A percentile compares a stretch with the other conserved stretches of the same genome.
Evolutionary conservation across 2,113 vertebrate species (phyloP).

Genomic region (Zosterops lateralis): DNA sequence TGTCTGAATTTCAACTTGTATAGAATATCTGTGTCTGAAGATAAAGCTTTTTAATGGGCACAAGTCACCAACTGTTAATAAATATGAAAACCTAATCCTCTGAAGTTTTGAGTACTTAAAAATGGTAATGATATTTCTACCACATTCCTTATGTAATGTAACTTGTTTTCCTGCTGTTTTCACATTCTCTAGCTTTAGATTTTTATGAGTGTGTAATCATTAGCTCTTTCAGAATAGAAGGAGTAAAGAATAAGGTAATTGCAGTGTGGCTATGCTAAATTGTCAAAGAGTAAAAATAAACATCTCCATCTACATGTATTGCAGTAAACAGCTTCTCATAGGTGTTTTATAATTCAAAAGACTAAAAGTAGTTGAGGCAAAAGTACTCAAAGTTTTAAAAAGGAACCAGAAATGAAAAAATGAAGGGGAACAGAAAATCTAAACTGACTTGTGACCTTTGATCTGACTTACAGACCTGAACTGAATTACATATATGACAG

Average conservation of each 20-base stretch:
- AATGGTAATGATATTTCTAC: not conserved
- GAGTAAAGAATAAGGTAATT: not conserved
- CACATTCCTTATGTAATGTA: not conserved
- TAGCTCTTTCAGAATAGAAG: not conserved
- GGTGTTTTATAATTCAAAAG: not conserved
- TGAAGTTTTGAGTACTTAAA: not conserved
- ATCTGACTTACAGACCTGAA: not conserved
- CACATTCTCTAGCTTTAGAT: not conserved
- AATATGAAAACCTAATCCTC: not conserved
- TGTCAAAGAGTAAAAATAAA: not conserved
- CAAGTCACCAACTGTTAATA: not conserved
- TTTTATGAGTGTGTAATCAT: not conserved
- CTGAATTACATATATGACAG: not conserved
- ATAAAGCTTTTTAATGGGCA: not conserved
- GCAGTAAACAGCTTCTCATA: not conserved
- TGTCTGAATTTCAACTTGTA: not conserved
- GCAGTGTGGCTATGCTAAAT: not conserved
- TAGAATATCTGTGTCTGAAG: not conserved
- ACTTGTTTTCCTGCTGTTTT: not conserved
- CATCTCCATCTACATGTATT: not conserved
- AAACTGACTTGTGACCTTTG: not conserved
- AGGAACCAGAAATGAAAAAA: not conserved
- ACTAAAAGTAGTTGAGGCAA: not conserved
- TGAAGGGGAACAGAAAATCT: not conserved
- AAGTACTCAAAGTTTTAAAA: not conserved